These are phyloP conservation scores for Ridgeia piscesae DNA, from an alignment of 1,140 invertebrate species.

Conservation along the genomic window DNA sequence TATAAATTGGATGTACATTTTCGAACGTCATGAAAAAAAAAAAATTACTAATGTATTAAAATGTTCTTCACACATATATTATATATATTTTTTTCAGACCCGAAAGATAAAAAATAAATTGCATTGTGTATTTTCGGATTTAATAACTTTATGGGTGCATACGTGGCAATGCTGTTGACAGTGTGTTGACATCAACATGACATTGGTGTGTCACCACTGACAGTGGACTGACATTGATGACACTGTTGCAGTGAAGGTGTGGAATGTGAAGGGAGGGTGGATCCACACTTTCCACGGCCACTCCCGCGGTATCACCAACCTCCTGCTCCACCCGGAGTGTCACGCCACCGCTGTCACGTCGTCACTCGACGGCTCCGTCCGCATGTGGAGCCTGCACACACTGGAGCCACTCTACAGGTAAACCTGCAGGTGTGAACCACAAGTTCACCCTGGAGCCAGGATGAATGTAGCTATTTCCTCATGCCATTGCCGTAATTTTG, in stretches of 20 bases:
- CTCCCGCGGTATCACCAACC: slow-evolving; percentile 50
- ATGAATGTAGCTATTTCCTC: too few relatives aligned
- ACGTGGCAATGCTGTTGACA: background rate
- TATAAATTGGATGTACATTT: too few relatives aligned
- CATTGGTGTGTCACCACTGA: background rate
- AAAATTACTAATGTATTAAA: too few relatives aligned
- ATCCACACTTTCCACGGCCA: slow-evolving; percentile 55
- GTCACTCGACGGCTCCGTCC: slow-evolving; percentile 53
- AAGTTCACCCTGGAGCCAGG: too few relatives aligned
- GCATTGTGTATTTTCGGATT: too few relatives aligned
- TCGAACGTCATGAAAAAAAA: too few relatives aligned
- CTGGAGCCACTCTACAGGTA: slow-evolving; percentile 54
- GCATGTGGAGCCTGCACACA: slow-evolving; percentile 55
- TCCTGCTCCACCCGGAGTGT: slow-evolving; percentile 49
- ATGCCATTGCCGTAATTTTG: too few relatives aligned
- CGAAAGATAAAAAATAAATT: too few relatives aligned
- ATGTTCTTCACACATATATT: too few relatives aligned
- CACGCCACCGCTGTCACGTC: slow-evolving; percentile 49
- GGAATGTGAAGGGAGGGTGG: slow-evolving; percentile 50
- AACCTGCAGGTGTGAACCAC: background rate
- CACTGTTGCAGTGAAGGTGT: slow-evolving; percentile 50
- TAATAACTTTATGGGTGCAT: too few relatives aligned
- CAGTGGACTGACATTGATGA: background rate
- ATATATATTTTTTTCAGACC: too few relatives aligned
- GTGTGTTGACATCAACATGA: background rate